phyloP scores from a whole-genome alignment of 2,113 vertebrate genomes.

The Rhabdomys dilectus region DNA sequence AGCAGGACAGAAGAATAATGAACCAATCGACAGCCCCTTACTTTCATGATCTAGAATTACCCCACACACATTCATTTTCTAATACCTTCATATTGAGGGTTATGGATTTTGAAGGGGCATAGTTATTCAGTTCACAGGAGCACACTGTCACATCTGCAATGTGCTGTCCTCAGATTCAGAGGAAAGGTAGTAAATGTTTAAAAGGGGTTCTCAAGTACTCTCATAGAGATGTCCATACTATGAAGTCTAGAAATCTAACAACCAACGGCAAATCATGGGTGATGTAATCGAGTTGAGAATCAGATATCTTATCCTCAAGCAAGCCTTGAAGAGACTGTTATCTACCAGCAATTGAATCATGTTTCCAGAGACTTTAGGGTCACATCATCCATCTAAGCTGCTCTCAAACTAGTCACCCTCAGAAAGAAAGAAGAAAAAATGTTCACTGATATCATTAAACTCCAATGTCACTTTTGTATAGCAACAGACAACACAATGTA shows the following conservation, averaged over 20 bases:
- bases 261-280: not conserved
- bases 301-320: not conserved
- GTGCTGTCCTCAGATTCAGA: not conserved
- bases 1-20: not conserved
- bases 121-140: not conserved
- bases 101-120: not conserved
- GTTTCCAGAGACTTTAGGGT: not conserved
- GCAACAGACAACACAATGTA: not conserved
- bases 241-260: not conserved
- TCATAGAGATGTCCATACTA: not conserved
- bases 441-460: not conserved
- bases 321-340: not conserved
- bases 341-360: not conserved
- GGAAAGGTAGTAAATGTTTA: not conserved
- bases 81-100: not conserved
- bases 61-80: not conserved
- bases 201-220: not conserved
- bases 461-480: not conserved
- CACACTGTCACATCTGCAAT: not conserved
- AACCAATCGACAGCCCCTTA: not conserved
- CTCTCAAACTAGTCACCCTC: not conserved
- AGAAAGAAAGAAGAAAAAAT: not conserved
- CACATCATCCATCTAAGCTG: not conserved
- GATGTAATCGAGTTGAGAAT: not conserved
- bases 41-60: not conserved